Base-by-base conservation (phyloP, 2,797 vertebrate species). In the Tangara arthus region DNA sequence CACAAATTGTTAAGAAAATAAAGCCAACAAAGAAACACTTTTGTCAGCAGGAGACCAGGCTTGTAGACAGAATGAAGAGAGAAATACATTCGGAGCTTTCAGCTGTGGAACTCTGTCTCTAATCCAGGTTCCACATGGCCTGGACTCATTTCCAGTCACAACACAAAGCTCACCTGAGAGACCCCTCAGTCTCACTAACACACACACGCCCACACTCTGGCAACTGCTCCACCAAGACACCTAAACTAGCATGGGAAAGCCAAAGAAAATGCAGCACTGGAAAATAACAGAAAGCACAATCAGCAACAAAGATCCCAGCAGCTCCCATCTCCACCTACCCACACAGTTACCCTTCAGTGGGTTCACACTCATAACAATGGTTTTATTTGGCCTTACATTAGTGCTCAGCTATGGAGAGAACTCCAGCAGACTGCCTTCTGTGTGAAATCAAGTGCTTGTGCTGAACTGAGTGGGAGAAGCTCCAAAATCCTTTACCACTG, bases 331-430 rank as follows among this genome's bases (percentile, higher is more conserved):
- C 39, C 28, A 55, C 42, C 57, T 49, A 17, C 22, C 20, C 50
- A 50, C 24, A 15, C 0, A 0, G 24, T 28, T 41, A 49, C 11
- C 44, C 37, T 59, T 34, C 50, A 46, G 0, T 9, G 12, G 23
- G 12, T 15, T 50, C 78, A 65, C 28, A 59, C 6, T 69, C 34
- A 2, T 20, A 64, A 64, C 3, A 37, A 12, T 14, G 21, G 11
- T 9, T 80, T 87, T 47, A 60, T 37, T 28, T 59, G 66, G 55
- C 28, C 82, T 79, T 39, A 72, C 16, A 15, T 28, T 22, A 37
- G 17, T 47, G 23, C 37, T 66, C n/a, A 77, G 64, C 37, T 34
- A 42, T 0, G 0, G 35, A 72, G 24, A 50, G 22, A 35, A 22
- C 32, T 80, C 46, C 42, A 73, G 44, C 32, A 50, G 27, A 26